phyloP scores from a whole-genome alignment of 2,888 invertebrate genomes.

The Molorchus minor region DNA sequence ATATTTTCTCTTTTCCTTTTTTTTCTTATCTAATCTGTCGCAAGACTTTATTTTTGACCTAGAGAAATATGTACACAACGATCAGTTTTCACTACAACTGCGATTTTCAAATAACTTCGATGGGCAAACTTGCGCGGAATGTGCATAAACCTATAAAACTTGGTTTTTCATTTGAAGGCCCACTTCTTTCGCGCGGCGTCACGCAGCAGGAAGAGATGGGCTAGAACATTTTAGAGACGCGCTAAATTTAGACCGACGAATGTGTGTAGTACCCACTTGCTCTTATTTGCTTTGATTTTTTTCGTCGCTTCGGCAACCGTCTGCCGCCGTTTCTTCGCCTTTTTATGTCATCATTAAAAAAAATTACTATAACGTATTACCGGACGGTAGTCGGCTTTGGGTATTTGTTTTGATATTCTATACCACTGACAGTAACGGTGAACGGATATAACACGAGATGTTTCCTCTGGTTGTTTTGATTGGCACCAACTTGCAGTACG shows the following conservation, averaged over 20 bases:
- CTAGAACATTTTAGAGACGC: constrained; percentile 19
- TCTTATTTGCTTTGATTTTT: constrained; percentile 30
- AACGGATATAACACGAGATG: background rate
- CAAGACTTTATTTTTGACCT: too few relatives aligned
- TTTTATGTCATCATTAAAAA: constrained; percentile 1
- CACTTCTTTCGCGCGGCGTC: constrained; percentile 13
- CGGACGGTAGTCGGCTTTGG: background rate
- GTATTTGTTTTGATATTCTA: background rate
- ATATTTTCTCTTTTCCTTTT: too few relatives aligned
- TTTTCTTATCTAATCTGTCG: too few relatives aligned
- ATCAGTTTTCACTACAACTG: too few relatives aligned
- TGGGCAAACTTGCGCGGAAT: constrained; percentile 9
- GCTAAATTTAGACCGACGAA: constrained; percentile 30
- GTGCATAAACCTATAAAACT: constrained; percentile 13
- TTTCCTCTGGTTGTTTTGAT: constrained; percentile 1
- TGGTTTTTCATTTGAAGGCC: constrained; percentile 19
- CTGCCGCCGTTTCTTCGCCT: constrained; percentile 6
- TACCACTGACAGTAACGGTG: background rate
- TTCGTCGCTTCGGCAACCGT: constrained; percentile 14
- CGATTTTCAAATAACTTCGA: too few relatives aligned
- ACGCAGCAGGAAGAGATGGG: constrained; percentile 23
- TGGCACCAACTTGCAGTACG: background rate
- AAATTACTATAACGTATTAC: background rate
- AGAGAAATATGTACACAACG: too few relatives aligned
- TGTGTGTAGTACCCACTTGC: constrained; percentile 29